A percentile compares a stretch with the other conserved stretches of the same genome.
phyloP scores from a whole-genome alignment of 2,888 invertebrate species.

The Agrotis ipsilon region DNA sequence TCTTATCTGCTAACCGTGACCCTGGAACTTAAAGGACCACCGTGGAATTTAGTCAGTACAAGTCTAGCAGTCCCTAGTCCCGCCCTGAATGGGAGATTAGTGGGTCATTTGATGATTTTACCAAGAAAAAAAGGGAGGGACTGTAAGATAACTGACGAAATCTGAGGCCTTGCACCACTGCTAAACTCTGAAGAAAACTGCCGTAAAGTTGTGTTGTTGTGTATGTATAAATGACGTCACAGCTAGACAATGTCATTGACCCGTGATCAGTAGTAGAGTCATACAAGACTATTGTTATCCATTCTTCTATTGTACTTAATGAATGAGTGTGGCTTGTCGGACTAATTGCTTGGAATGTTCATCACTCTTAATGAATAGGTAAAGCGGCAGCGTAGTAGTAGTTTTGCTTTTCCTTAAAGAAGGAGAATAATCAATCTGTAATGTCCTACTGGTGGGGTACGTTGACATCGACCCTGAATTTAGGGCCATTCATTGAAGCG shows the following conservation, averaged over 20 bases:
- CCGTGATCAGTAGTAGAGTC: background rate
- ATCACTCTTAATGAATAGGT: background rate
- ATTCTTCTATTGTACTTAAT: slow-evolving; percentile 14
- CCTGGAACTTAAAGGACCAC: no score
- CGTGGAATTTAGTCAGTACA: no score
- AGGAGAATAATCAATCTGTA: background rate
- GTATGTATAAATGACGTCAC: slow-evolving; percentile 28
- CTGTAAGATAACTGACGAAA: no score
- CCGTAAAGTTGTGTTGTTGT: background rate
- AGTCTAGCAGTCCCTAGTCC: no score
- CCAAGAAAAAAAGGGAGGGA: no score
- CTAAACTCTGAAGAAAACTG: background rate
- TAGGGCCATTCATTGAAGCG: no score
- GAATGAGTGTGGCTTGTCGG: background rate
- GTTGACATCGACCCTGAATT: no score
- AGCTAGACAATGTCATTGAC: slow-evolving; percentile 5
- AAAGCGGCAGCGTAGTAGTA: background rate
- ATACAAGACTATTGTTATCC: background rate
- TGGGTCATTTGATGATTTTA: no score
- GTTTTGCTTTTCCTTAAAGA: background rate
- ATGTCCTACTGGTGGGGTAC: no score
- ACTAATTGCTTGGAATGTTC: slow-evolving; percentile 27
- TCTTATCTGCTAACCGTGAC: no score
- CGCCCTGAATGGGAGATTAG: no score
- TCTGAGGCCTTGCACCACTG: background rate